phyloP scores from a whole-genome alignment of 2,113 vertebrate genomes.

The rabbit (Oryctolagus cuniculus) region mOryCun1.1 NC_091436.1:143381001-143381500 shows the following conservation, averaged over 20 bases:
- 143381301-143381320: not conserved
- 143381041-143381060: not conserved
- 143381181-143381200: not conserved
- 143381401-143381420: not conserved
- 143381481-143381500: not conserved
- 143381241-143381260: too few species aligned
- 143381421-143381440: not conserved
- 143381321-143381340: not conserved
- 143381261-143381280: not conserved
- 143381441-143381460: constrained; percentile 14
- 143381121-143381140: not conserved
- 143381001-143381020: not conserved
- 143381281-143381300: not conserved
- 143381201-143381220: not conserved
- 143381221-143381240: not conserved
- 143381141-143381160: not conserved
- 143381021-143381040: not conserved
- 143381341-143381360: not conserved
- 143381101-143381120: not conserved
- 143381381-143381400: not conserved
- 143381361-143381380: not conserved
- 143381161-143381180: not conserved
- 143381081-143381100: too few species aligned
- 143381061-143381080: not conserved
- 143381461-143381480: not conserved